These are phyloP conservation scores for Speoplatyrhinus poulsoni DNA, from an alignment of 2,113 vertebrate species.

Conservation along the genomic window DNA sequence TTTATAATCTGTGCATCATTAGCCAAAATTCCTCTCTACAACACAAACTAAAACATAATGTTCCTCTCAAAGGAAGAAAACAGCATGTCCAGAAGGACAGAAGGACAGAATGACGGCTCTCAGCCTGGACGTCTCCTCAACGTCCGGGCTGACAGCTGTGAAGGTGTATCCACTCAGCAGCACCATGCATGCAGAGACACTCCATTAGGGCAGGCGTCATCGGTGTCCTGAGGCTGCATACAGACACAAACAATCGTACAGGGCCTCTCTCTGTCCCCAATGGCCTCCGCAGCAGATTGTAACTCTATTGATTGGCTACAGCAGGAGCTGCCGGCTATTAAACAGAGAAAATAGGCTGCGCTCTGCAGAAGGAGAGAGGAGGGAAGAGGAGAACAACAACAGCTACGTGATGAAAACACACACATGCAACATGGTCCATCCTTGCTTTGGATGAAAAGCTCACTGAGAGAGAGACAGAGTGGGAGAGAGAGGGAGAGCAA, in stretches of 20 bases:
- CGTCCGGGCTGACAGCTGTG: too few relatives aligned
- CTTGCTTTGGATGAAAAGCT: conserved; percentile 34
- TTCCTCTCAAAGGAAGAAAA: too few relatives aligned
- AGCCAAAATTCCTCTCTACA: too few relatives aligned
- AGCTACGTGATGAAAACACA: conserved; percentile 34
- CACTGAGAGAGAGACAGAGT: neutral
- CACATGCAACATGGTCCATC: conserved; percentile 39
- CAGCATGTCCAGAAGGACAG: too few relatives aligned
- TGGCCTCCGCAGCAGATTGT: conserved; percentile 35
- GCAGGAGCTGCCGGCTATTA: conserved; percentile 35
- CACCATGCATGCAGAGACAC: neutral
- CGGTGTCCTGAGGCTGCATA: neutral
- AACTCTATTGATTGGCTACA: conserved; percentile 52
- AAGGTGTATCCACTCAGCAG: too few relatives aligned
- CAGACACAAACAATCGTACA: neutral
- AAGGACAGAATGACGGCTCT: too few relatives aligned
- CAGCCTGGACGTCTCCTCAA: too few relatives aligned
- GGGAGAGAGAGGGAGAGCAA: conserved; percentile 3
- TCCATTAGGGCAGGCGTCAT: neutral
- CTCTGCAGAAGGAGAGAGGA: conserved; percentile 5
- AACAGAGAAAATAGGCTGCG: conserved; percentile 36
- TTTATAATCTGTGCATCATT: too few relatives aligned
- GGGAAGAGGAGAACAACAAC: conserved; percentile 29
- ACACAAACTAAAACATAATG: too few relatives aligned
- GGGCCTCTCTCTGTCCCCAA: conserved; percentile 26